Conservation (phyloP, 2,888 invertebrate genomes). For the Cecidostiba fungosa region DNA sequence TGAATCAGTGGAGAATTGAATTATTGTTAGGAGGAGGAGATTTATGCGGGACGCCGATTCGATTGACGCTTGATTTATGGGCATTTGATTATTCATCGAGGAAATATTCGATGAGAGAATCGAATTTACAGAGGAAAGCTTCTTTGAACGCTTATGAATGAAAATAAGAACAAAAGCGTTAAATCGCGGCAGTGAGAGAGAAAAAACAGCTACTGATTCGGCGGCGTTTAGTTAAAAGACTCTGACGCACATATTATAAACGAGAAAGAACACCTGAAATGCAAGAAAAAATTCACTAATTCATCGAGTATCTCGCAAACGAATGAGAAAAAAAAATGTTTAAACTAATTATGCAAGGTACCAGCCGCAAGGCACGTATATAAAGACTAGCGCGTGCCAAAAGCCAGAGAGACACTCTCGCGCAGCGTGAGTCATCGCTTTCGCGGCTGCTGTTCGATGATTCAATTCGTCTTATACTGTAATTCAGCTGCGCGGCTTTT, state of each 20-base stretch:
- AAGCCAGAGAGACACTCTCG: neutral
- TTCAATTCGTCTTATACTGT: constrained; percentile 36
- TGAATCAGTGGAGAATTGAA: neutral
- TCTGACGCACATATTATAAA: neutral
- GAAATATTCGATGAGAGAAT: neutral
- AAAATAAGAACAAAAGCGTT: neutral
- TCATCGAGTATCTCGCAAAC: too few relatives aligned
- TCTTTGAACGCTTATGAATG: neutral
- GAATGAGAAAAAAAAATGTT: neutral
- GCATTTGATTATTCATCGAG: neutral
- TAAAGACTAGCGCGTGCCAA: constrained; percentile 22
- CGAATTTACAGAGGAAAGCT: neutral
- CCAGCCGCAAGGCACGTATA: neutral
- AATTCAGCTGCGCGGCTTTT: neutral
- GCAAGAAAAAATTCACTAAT: neutral
- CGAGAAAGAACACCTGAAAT: neutral
- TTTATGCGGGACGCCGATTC: neutral
- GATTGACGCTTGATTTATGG: neutral
- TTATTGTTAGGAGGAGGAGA: neutral
- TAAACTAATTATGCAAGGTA: constrained; percentile 50
- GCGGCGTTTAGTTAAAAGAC: neutral
- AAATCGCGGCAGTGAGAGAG: neutral
- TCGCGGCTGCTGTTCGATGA: constrained; percentile 29
- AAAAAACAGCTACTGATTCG: neutral
- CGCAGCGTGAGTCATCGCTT: constrained; percentile 33